These are phyloP conservation scores for Aporophyla lueneburgensis DNA, from an alignment of 2,888 invertebrate genomes.

Conservation along the genomic window DNA sequence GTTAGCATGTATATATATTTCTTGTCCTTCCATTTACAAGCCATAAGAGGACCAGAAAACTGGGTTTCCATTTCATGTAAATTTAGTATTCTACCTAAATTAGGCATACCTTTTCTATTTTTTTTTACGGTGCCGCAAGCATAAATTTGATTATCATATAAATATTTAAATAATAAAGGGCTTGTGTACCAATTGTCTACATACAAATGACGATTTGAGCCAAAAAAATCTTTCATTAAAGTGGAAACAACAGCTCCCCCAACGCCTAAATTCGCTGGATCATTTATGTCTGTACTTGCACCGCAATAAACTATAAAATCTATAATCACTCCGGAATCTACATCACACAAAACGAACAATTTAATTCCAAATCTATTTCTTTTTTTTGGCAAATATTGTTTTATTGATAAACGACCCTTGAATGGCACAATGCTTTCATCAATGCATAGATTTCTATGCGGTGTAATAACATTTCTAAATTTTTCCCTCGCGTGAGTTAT, in stretches of 20 bases:
- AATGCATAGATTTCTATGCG: conserved; percentile 42
- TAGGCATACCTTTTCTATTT: conserved; percentile 59
- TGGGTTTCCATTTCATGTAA: conserved; percentile 44
- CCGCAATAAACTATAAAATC: conserved; percentile 62
- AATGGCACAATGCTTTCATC: conserved; percentile 53
- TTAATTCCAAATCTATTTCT: conserved; percentile 29
- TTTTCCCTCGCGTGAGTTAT: conserved; percentile 40
- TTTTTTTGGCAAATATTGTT: conserved; percentile 56
- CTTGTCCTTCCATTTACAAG: conserved; percentile 59
- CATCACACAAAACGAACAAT: conserved; percentile 55
- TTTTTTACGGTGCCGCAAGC: conserved; percentile 36
- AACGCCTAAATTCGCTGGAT: conserved; percentile 46
- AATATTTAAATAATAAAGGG: conserved; percentile 55
- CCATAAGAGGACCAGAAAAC: conserved; percentile 51
- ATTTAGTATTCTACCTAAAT: conserved; percentile 53
- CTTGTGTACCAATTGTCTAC: conserved; percentile 61
- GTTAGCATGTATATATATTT: conserved; percentile 45
- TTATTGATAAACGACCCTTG: conserved; percentile 47
- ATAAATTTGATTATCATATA: conserved; percentile 35
- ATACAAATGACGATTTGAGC: conserved; percentile 53
- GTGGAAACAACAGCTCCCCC: conserved; percentile 46
- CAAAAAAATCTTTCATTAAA: conserved; percentile 46
- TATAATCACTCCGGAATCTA: conserved; percentile 47
- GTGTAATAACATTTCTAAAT: conserved; percentile 40
- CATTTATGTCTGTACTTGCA: conserved; percentile 45